phyloP scores from a whole-genome alignment of 2,113 vertebrate genomes.

The Saccopteryx bilineata region DNA sequence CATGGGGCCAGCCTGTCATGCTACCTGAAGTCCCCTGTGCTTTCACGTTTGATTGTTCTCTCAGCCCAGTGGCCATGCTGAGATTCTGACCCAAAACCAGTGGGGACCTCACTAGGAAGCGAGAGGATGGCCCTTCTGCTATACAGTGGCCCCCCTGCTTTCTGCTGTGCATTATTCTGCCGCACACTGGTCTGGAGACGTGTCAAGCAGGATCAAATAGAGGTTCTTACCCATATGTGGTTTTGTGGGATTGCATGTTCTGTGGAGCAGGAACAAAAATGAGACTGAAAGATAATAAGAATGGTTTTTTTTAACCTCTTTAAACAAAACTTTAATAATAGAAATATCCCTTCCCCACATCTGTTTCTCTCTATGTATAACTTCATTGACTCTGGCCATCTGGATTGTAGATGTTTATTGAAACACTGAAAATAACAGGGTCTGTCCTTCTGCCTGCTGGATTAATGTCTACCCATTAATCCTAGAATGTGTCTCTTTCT shows the following conservation, averaged over 20 bases:
- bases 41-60: not conserved
- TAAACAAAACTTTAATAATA: not conserved
- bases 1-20: rapidly evolving
- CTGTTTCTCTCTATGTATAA: not conserved
- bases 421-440: not conserved
- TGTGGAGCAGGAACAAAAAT: not conserved
- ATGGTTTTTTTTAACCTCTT: not conserved
- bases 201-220: not conserved
- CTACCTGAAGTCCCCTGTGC: not conserved
- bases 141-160: not conserved
- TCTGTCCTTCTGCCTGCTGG: not conserved
- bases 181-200: not conserved
- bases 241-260: not conserved
- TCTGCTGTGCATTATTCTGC: not conserved
- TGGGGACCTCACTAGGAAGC: not conserved
- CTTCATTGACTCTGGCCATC: not conserved
- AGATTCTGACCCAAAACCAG: not conserved
- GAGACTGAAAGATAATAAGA: not conserved
- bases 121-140: rapidly evolving
- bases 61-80: rapidly evolving
- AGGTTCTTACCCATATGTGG: not conserved
- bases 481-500: rapidly evolving
- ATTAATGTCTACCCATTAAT: not conserved
- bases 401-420: not conserved
- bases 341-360: not conserved